A percentile compares a stretch with the other conserved stretches of the same genome.
These are phyloP conservation scores for Mesochorus sp. DNA, from an alignment of 2,888 invertebrate species.

Conservation along the genomic window DNA sequence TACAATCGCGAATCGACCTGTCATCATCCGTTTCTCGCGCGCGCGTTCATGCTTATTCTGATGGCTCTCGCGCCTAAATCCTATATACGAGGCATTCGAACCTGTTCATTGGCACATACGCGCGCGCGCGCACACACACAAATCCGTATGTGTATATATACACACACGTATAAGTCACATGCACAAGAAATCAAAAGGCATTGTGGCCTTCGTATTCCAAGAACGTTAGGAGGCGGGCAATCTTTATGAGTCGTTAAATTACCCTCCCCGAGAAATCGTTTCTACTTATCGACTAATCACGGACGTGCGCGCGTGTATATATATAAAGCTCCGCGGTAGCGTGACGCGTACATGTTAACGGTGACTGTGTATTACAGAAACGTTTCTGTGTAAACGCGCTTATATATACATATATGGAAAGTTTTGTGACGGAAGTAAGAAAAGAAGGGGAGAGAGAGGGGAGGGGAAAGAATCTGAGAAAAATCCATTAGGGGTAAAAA, in stretches of 20 bases:
- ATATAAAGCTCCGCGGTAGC: constrained; percentile 46
- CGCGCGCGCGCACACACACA: no score
- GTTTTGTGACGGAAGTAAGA: no score
- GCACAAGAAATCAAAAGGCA: not conserved
- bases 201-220: constrained; percentile 52
- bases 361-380: not conserved
- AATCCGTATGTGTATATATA: no score
- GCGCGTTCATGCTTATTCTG: constrained; percentile 6
- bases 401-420: constrained; percentile 19
- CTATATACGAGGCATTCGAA: constrained; percentile 5
- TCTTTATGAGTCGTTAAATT: constrained; percentile 73
- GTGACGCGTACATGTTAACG: constrained; percentile 46
- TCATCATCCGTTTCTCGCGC: constrained; percentile 51
- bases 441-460: no score
- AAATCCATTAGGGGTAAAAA: constrained; percentile 42
- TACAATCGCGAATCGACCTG: constrained; percentile 59
- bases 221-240: constrained; percentile 65
- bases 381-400: not conserved
- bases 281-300: constrained; percentile 75
- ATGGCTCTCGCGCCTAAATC: constrained; percentile 36
- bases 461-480: constrained; percentile 36
- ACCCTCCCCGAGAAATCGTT: constrained; percentile 66
- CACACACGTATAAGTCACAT: not conserved
- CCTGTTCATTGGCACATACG: constrained; percentile 5
- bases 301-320: constrained; percentile 55